Conservation (phyloP, 2,888 invertebrate genomes). For the Lumbricus terrestris region DNA sequence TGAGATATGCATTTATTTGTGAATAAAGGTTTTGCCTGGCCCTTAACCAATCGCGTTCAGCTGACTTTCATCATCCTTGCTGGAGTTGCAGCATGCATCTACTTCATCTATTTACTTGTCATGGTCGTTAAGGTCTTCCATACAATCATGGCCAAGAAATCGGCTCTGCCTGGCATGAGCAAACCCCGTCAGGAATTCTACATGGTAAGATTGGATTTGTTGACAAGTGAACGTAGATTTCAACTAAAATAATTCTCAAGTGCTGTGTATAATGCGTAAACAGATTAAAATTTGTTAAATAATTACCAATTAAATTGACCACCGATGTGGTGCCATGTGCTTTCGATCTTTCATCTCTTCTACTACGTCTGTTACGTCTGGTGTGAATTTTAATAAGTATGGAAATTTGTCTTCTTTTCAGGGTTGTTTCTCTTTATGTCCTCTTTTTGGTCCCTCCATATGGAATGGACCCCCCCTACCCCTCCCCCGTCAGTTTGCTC, state of each 20-base stretch:
- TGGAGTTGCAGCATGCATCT: slow-evolving; percentile 83
- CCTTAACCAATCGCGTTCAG: slow-evolving; percentile 51
- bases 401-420: too few species aligned
- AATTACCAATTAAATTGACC: not conserved
- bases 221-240: not conserved
- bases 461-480: too few species aligned
- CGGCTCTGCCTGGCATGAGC: slow-evolving; percentile 84
- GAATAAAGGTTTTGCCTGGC: too few species aligned
- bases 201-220: slow-evolving; percentile 62
- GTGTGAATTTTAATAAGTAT: too few species aligned
- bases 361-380: too few species aligned
- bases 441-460: too few species aligned
- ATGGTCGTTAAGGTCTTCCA: slow-evolving; percentile 76
- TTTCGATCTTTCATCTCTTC: not conserved
- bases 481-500: too few species aligned
- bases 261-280: not conserved
- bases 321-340: not conserved
- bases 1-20: too few species aligned
- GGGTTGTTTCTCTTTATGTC: too few species aligned
- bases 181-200: slow-evolving; percentile 87
- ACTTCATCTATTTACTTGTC: slow-evolving; percentile 88
- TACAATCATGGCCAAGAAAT: slow-evolving; percentile 78
- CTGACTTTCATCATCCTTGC: slow-evolving; percentile 85
- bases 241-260: not conserved
- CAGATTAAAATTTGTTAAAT: not conserved